phyloP scores from a whole-genome alignment of 1,140 invertebrate species.

The Pogonomyrmex barbatus region DNA sequence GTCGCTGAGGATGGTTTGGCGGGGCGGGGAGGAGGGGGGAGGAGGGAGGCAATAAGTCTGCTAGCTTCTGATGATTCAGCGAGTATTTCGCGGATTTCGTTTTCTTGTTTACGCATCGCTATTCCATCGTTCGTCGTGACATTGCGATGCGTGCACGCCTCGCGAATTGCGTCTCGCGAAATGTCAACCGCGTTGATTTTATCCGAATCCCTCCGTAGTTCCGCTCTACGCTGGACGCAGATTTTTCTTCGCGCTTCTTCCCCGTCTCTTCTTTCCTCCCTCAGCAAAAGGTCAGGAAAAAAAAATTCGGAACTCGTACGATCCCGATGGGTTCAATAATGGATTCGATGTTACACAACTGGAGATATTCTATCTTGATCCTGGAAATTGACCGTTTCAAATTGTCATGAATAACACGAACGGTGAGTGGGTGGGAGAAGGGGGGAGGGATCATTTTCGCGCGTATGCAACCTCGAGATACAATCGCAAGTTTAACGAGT shows the following conservation, averaged over 20 bases:
- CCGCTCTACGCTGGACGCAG: not conserved
- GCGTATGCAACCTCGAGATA: too few relatives aligned
- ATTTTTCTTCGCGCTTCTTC: not conserved
- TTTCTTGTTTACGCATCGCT: not conserved
- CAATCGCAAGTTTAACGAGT: too few relatives aligned
- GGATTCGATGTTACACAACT: not conserved
- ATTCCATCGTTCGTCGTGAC: too few relatives aligned
- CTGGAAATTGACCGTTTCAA: too few relatives aligned
- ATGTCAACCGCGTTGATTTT: not conserved
- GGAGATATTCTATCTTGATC: too few relatives aligned
- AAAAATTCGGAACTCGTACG: not conserved
- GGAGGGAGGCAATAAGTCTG: not conserved
- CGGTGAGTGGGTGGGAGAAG: too few relatives aligned
- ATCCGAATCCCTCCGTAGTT: not conserved
- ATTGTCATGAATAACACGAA: too few relatives aligned
- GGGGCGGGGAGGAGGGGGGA: not conserved
- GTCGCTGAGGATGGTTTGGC: too few relatives aligned
- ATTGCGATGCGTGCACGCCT: not conserved
- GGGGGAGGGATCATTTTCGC: too few relatives aligned
- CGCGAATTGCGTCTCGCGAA: constrained; percentile 6
- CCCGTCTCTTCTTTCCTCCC: not conserved
- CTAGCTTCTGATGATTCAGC: not conserved
- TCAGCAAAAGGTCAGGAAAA: too few relatives aligned
- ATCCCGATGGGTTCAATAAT: too few relatives aligned
- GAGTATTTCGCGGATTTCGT: not conserved